phyloP scores from a whole-genome alignment of 2,888 invertebrate genomes.

The Baronia brevicornis region DNA sequence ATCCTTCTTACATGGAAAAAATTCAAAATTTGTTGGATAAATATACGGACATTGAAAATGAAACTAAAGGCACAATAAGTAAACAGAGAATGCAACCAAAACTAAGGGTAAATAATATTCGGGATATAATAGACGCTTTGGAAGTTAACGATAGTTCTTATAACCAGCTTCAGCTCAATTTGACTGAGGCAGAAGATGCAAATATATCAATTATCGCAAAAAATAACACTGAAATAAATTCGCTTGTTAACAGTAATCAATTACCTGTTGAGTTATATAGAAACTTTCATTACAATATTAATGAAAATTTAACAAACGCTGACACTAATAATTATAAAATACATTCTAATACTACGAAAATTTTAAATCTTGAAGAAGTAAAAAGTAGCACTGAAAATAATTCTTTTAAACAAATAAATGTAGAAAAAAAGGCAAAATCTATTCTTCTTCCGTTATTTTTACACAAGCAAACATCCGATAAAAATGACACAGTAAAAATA shows the following conservation, averaged over 20 bases:
- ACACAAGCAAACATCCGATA: slow-evolving; percentile 17
- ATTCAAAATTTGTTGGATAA: slow-evolving; percentile 36
- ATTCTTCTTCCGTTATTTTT: slow-evolving; percentile 42
- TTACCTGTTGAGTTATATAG: too few relatives aligned
- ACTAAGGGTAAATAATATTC: slow-evolving; percentile 52
- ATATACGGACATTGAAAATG: slow-evolving; percentile 23
- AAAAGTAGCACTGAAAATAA: slow-evolving; percentile 5
- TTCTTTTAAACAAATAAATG: too few relatives aligned
- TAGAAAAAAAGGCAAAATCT: slow-evolving; percentile 22
- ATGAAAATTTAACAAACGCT: slow-evolving; percentile 1
- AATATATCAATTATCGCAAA: slow-evolving; percentile 4
- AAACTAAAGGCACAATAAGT: slow-evolving; percentile 14
- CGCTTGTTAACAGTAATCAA: too few relatives aligned
- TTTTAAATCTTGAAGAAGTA: slow-evolving; percentile 3
- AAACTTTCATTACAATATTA: slow-evolving; percentile 6
- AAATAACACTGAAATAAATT: neutral
- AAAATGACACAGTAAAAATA: slow-evolving; percentile 21
- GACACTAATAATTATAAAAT: slow-evolving; percentile 5
- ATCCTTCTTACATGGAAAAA: slow-evolving; percentile 42
- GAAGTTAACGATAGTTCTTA: slow-evolving; percentile 31
- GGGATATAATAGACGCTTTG: slow-evolving; percentile 54
- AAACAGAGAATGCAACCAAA: slow-evolving; percentile 20
- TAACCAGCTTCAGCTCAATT: slow-evolving; percentile 29
- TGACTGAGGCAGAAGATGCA: slow-evolving; percentile 42
- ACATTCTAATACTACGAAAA: slow-evolving; percentile 2